phyloP scores from a whole-genome alignment of 2,113 vertebrate genomes.

The Microtus oregoni region DNA sequence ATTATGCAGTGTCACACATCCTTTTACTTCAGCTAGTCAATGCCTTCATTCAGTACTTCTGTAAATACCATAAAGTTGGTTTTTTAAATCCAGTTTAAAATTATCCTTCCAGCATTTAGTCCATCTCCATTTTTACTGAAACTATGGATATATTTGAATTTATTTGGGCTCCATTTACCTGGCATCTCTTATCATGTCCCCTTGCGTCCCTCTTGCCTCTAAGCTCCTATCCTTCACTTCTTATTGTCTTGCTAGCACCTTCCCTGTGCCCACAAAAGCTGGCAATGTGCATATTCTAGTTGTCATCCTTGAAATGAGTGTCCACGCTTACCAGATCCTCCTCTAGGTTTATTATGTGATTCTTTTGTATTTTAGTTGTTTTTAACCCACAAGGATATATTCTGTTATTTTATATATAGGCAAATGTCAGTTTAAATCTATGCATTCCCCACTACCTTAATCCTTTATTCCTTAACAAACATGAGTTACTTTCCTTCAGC shows the following conservation, averaged over 20 bases:
- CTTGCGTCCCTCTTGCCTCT: fast-evolving
- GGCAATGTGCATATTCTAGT: not conserved
- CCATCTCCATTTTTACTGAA: not conserved
- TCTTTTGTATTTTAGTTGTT: constrained; percentile 15
- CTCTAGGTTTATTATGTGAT: not conserved
- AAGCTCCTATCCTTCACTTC: not conserved
- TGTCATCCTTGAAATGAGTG: not conserved
- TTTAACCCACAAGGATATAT: not conserved
- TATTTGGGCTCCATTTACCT: not conserved
- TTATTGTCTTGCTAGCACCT: not conserved
- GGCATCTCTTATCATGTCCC: not conserved
- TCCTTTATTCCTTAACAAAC: constrained; percentile 8
- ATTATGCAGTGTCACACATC: not conserved
- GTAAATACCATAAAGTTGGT: not conserved
- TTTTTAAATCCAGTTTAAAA: not conserved
- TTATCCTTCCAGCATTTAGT: not conserved
- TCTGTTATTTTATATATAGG: not conserved
- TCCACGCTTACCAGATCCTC: not conserved
- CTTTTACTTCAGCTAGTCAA: not conserved
- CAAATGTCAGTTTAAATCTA: constrained; percentile 8
- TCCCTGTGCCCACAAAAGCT: not conserved
- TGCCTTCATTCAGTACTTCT: not conserved
- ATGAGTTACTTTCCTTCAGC: not conserved
- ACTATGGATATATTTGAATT: not conserved
- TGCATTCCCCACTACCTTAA: not conserved